A percentile compares a stretch with the other conserved stretches of the same genome.
phyloP scores from a whole-genome alignment of 2,113 vertebrate genomes.

The Ivindomyrus marchei region DNA sequence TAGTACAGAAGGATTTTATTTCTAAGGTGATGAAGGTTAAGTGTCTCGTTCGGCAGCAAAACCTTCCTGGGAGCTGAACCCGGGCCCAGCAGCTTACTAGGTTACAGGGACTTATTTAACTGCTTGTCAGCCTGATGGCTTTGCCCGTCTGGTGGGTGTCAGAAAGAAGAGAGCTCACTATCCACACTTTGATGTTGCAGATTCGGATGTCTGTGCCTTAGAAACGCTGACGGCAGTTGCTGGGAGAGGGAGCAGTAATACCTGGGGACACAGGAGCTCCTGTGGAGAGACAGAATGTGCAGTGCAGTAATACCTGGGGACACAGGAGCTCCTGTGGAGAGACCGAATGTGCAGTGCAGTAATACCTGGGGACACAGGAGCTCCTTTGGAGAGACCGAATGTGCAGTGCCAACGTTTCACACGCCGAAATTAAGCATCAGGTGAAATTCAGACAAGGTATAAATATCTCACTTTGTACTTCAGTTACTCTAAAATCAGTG shows the following conservation, averaged over 20 bases:
- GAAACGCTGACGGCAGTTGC: neutral
- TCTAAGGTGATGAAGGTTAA: neutral
- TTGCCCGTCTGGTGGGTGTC: neutral
- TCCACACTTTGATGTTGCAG: neutral
- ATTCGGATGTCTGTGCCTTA: neutral
- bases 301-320: no score
- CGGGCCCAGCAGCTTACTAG: neutral
- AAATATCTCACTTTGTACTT: conserved; percentile 26
- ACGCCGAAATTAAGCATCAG: conserved; percentile 28
- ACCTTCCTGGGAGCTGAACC: neutral
- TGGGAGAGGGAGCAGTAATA: conserved; percentile 49
- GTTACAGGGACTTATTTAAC: neutral
- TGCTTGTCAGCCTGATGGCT: neutral
- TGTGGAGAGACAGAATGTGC: no score
- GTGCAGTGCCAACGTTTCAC: conserved; percentile 20
- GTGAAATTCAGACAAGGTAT: conserved; percentile 29
- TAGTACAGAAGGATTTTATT: neutral
- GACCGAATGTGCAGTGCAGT: no score
- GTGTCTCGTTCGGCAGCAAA: neutral
- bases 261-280: no score
- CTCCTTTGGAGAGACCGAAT: no score
- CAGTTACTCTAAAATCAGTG: neutral
- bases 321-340: no score
- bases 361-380: no score
- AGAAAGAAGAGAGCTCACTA: neutral